Evolutionary conservation across 1,140 invertebrate genomes (phyloP).

Genomic region (Brachionus koreanus): DNA sequence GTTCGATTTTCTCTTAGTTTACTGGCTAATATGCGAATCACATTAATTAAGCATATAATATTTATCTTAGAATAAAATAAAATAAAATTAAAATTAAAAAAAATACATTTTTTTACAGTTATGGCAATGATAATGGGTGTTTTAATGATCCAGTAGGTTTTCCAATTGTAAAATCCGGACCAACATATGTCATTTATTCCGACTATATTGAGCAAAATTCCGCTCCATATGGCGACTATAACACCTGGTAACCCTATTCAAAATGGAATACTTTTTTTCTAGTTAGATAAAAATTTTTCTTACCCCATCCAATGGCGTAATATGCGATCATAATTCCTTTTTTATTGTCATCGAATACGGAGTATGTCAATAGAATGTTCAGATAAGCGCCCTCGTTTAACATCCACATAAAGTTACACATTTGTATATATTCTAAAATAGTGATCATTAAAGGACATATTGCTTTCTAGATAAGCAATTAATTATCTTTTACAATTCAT

Average conservation of each 20-base stretch:
- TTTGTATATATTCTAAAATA: constrained; percentile 28
- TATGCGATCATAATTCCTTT: constrained; percentile 3
- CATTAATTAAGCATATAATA: constrained; percentile 25
- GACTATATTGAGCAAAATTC: neutral
- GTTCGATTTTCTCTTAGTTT: constrained; percentile 42
- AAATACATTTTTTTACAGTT: neutral
- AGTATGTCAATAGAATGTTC: constrained; percentile 37
- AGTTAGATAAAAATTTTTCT: neutral
- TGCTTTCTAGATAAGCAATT: neutral
- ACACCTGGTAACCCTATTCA: neutral
- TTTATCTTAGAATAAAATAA: neutral
- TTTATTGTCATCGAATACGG: constrained; percentile 35
- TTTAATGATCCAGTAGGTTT: constrained; percentile 37
- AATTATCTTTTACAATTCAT: neutral
- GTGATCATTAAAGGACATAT: constrained; percentile 30
- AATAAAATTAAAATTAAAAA: neutral
- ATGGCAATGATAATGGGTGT: constrained; percentile 21
- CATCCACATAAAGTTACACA: constrained; percentile 45
- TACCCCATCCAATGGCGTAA: constrained; percentile 38
- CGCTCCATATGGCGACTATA: neutral
- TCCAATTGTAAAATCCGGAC: constrained; percentile 39
- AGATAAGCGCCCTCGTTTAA: constrained; percentile 37
- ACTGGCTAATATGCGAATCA: constrained; percentile 25
- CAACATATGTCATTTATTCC: constrained; percentile 39
- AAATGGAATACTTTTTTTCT: neutral